Evolutionary conservation across 37 sponge, comb jelly and placozoan species (phyloP), one percentile per base, ranked within the genome.

Genomic region (Sycon ciliatum): DNA sequence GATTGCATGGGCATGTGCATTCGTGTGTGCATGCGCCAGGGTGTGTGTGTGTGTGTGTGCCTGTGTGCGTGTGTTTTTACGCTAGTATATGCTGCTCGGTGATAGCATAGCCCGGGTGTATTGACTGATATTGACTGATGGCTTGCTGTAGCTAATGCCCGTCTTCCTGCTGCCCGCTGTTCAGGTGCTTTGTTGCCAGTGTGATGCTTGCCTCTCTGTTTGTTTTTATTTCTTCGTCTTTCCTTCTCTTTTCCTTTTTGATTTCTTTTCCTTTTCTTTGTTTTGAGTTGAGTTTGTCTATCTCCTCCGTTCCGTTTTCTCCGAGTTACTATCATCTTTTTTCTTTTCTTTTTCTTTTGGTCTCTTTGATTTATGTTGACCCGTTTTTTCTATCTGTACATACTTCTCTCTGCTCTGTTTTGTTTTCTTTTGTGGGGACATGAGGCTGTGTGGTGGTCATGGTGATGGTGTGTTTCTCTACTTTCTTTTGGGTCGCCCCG

Each of bases 41-140:
- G 71, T 69, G 31, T 69, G 60, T 56, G 37, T 73, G 38, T 56
- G 60, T 73, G 53, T 69, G 71, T 69, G 30, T 37, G 11, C 29
- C 53, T 69, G 53, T 69, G 71, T 69, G 31, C 24, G 71, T 39
- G 30, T 69, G 71, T 22, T 16, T 39, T 30, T 63, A 24, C 4
- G 2, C 32, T 31, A 32, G 1, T 63, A 3, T 7, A 5, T 63
- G 65, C 32, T 31, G 1, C 24, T 20, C 16, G 28, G 32, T 2
- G n/a, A 32, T 31, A 63, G 28, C 32, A 5, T 63, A 18, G 26
- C 18, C 32, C 65, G 33, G 20, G 28, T 2, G 28, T 32, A 20
- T 31, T 30, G 32, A 18, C 32, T 63, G 24, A 26, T 4, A 55
- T 26, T 26, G 65, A 63, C n/a, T n/a, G n/a, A n/a, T n/a, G n/a